Percentiles rank a stretch among this genome's conserved stretches.
Conservation (phyloP, 2,113 vertebrate genomes). For the Salminus brasiliensis region DNA sequence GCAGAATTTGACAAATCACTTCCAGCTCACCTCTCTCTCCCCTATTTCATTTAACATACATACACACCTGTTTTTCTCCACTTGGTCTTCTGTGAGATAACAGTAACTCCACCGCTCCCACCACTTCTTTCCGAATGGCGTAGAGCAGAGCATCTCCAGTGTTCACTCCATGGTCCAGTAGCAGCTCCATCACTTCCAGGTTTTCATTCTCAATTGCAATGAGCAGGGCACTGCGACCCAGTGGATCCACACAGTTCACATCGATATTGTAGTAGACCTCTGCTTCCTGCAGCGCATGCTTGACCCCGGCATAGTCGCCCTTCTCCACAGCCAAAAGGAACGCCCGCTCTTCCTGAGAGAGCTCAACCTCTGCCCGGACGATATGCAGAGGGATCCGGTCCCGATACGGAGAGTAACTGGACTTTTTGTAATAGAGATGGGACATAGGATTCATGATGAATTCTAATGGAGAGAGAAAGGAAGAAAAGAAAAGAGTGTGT, state of each 20-base stretch:
- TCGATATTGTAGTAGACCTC: conserved; percentile 99
- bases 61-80: conserved; percentile 85
- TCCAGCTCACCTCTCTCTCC: conserved; percentile 10
- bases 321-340: conserved; percentile 95
- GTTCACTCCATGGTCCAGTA: conserved; percentile 89
- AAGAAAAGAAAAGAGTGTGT: not conserved
- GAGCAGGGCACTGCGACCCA: conserved; percentile 92
- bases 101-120: conserved; percentile 95
- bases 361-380: conserved; percentile 91
- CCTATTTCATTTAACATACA: not conserved
- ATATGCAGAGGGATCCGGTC: conserved; percentile 95
- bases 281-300: conserved; percentile 90
- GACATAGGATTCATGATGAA: conserved; percentile 83
- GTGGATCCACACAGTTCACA: conserved; percentile 95
- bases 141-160: conserved; percentile 93
- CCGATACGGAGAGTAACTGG: conserved; percentile 91
- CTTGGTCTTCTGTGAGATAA: conserved; percentile 89
- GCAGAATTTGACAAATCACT: conserved; percentile 30
- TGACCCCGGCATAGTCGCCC: conserved; percentile 93
- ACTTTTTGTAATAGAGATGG: conserved; percentile 96
- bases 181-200: conserved; percentile 95
- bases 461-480: conserved; percentile 38
- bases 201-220: conserved; percentile 98
- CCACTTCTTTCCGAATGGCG: conserved; percentile 95
- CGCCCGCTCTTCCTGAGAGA: conserved; percentile 89